Evolutionary conservation across 1,140 invertebrate species (phyloP).

Genomic region (Mercenaria mercenaria): DNA sequence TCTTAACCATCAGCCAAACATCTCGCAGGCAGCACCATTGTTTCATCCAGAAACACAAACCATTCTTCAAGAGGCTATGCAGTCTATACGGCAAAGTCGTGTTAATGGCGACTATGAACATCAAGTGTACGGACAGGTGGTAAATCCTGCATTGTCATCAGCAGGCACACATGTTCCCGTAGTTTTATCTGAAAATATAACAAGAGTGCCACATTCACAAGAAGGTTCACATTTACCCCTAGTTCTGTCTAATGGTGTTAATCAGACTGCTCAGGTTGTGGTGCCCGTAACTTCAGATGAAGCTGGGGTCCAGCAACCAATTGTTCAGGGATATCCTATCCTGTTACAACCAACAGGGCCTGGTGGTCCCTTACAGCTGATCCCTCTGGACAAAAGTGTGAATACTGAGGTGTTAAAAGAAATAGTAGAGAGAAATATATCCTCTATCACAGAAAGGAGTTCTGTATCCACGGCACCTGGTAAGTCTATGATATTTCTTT

Average conservation of each 20-base stretch:
- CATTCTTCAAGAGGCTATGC: constrained; percentile 16
- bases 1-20: background rate
- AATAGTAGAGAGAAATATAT: constrained; percentile 24
- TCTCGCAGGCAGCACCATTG: background rate
- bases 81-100: background rate
- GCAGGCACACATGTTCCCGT: background rate
- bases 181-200: background rate
- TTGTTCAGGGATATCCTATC: constrained; percentile 2
- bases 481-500: background rate
- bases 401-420: constrained; percentile 17
- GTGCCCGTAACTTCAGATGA: background rate
- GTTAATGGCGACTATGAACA: background rate
- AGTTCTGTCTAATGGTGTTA: background rate
- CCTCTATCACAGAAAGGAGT: background rate
- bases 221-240: background rate
- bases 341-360: constrained; percentile 38
- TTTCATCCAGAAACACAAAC: background rate
- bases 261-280: background rate
- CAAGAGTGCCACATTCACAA: background rate
- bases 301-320: background rate
- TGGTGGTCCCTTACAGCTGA: constrained; percentile 31
- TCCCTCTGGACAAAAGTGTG: constrained; percentile 42
- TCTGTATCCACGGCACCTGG: background rate
- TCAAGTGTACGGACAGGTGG: background rate
- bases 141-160: background rate